A percentile compares a stretch with the other conserved stretches of the same genome.
Conservation (phyloP, 2,888 invertebrate genomes). For the Pedicia rivosa region DNA sequence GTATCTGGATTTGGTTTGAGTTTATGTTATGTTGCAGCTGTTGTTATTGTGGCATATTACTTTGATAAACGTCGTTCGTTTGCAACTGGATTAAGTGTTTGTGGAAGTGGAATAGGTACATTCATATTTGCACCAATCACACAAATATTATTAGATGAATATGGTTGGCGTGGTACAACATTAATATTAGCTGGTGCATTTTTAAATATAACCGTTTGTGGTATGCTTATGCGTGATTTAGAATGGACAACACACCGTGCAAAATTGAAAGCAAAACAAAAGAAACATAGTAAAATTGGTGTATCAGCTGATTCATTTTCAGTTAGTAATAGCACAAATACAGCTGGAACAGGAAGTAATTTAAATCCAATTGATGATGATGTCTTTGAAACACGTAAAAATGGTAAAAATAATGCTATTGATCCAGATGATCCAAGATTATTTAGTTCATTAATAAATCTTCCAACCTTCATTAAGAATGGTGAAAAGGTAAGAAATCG, state of each 20-base stretch:
- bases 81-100: conserved; percentile 74
- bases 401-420: conserved; percentile 12
- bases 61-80: conserved; percentile 71
- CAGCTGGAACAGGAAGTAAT: conserved; percentile 29
- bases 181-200: conserved; percentile 68
- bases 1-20: conserved; percentile 73
- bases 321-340: conserved; percentile 48
- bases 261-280: conserved; percentile 42
- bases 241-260: conserved; percentile 40
- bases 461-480: conserved; percentile 62
- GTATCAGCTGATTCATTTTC: conserved; percentile 56
- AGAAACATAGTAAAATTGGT: conserved; percentile 41
- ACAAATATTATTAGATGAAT: conserved; percentile 53
- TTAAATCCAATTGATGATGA: conserved; percentile 5
- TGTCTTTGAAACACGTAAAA: conserved; percentile 3
- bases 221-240: conserved; percentile 55
- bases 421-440: conserved; percentile 22
- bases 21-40: conserved; percentile 77
- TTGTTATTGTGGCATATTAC: conserved; percentile 80
- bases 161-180: conserved; percentile 71
- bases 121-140: conserved; percentile 73
- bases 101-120: conserved; percentile 78
- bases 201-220: conserved; percentile 66
- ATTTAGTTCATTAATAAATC: conserved; percentile 64
- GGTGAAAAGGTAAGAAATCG: conserved; percentile 37